Evolutionary conservation across 2,797 vertebrate genomes (phyloP), one percentile per base, ranked within the genome.

Genomic region (Cebuella pygmaea): DNA sequence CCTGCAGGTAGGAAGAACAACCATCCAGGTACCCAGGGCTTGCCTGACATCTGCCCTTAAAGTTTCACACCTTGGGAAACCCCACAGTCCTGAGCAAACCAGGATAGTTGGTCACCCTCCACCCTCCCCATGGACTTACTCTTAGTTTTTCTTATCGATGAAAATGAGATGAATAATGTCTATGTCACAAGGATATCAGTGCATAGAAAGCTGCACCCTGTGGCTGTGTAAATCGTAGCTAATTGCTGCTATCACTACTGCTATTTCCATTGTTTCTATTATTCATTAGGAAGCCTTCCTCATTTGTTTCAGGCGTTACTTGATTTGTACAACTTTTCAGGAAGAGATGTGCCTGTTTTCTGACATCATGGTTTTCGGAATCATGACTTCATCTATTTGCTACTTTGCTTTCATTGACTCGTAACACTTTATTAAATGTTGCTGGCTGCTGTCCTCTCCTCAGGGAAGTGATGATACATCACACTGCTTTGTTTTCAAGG

Each of bases 361-460:
- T 93, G 90, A 90, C 5, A 26, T 97, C 55, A 97, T 79, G 17
- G 50, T 94, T 96, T 93, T 72, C 1, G 6, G 96, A 93, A 94
- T 89, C 95, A 85, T 96, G 89, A 96, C 89, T 96, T 97, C 94
- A 96, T 94, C 80, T 90, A 78, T 87, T 97, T 90, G 79, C 78
- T 97, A 61, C 86, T 95, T 82, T 95, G 79, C 67, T 94, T 96
- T 57, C 44, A n/a, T 90, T 83, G 90, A 92, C 89, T 97, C 55
- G 82, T 92, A 84, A 70, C 6, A 76, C 41, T 84, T 96, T 20
- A 46, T 90, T 96, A 93, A 94, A 36, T 85, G 39, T 52, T 86
- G 17, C 93, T 48, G 59, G n/a, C 61, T 6, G 6, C 44, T n/a
- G 11, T 84, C 48, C 26, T 4, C 79, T 91, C 57, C 52, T 84